Conservation (phyloP, 23 tunicate species). For the Styela clava region DNA sequence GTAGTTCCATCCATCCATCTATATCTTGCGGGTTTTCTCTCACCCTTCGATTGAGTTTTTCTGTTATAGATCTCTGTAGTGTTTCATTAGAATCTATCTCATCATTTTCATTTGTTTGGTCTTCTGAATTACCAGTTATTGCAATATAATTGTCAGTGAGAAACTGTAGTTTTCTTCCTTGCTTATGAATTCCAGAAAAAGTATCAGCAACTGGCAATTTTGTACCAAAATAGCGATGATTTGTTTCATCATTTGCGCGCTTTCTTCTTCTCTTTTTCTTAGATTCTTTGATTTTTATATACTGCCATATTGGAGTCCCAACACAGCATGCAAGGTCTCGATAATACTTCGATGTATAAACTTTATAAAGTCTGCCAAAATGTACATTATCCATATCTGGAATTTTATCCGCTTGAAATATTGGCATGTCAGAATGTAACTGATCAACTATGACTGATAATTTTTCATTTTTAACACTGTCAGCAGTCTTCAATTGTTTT, state of each 20-base stretch:
- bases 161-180: no score
- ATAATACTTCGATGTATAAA: slow-evolving; percentile 46
- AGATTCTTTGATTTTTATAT: not conserved
- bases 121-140: not conserved
- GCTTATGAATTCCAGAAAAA: not conserved
- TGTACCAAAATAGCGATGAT: slow-evolving; percentile 13
- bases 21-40: slow-evolving; percentile 63
- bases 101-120: not conserved
- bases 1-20: slow-evolving; percentile 53
- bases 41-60: slow-evolving; percentile 49
- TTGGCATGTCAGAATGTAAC: not conserved
- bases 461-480: not conserved
- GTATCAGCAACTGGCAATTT: not conserved
- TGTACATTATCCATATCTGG: slow-evolving; percentile 71
- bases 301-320: slow-evolving; percentile 25
- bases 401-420: slow-evolving; percentile 36
- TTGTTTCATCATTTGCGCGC: not conserved
- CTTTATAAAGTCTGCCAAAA: slow-evolving; percentile 71
- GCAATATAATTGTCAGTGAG: not conserved
- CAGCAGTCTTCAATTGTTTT: not conserved
- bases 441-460: slow-evolving; percentile 7
- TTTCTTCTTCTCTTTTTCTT: slow-evolving; percentile 18
- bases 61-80: slow-evolving; percentile 8
- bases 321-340: slow-evolving; percentile 16
- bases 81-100: slow-evolving; percentile 7